Evolutionary conservation across 2,113 vertebrate species (phyloP), one percentile per base, ranked within the genome.

Genomic region (Pandion haliaetus): DNA sequence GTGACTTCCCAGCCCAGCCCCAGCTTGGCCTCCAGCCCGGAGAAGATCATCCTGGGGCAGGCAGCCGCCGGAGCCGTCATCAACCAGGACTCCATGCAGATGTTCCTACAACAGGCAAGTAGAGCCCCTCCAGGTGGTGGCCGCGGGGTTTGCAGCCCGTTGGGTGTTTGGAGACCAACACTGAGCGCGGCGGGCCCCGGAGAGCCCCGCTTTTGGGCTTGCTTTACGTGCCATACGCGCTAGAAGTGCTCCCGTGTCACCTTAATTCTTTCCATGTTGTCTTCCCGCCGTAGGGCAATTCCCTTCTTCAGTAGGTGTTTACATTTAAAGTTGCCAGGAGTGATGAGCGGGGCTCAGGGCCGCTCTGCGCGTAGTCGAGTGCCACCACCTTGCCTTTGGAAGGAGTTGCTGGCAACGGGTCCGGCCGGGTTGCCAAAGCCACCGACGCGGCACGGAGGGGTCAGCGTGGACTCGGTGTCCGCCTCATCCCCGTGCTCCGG

Each of bases 51-150:
- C 90, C 98, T 99, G 95, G 98, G 99, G n/a, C 99, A 98, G 86
- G 97, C 98, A 24, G 86, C 98, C 11, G 52, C 99, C 19, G 98
- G 99, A 36, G 98, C 99, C 83, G 98, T 99, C 96, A 96, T 99
- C 88, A 99, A 98, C 97, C 99, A 99, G 95, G 99, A 99, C 82
- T 98, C 99, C 88, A 98, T 99, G 88, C 99, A 99, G 95, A 99
- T 99, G 99, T 99, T 99, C 97, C 98, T 99, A 58, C 99, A 99
- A 86, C 99, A 99, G 99, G 99, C 99, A 98, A 98, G 98, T 97
- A 5, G 62, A 32, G 14, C 3, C 10, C 24, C 20, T 17, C 9
- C 1, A 8, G 21, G 32, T 6, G 11, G 29, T 5, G 8, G 15
- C 24, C 16, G 4, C 3, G 9, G 6, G 5, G 19, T 21, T 49